Base-by-base conservation (phyloP, 2,113 vertebrate genomes). In the Ondatra zibethicus region DNA sequence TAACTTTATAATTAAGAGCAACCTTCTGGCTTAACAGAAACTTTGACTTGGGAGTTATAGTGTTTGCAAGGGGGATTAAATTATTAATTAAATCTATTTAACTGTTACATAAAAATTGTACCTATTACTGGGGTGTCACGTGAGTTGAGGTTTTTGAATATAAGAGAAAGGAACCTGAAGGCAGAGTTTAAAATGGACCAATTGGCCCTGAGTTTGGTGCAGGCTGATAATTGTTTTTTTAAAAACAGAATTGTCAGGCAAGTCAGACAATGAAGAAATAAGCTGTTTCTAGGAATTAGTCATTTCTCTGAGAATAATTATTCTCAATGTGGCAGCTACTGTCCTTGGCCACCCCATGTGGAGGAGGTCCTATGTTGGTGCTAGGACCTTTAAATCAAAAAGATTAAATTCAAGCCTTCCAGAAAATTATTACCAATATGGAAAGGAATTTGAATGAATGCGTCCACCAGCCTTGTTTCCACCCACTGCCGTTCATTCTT, bases 21-120 rank as follows among this genome's bases (percentile, higher is more conserved):
- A 70, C 19, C 45, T 95, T 95, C 29, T 55, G 82, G 5, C 39
- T 77, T 42, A 42, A 75, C 33, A 94, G 55, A 92, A 75, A 89
- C 27, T 29, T 27, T 50, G 55, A 9, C 78, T 70, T 87, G 7
- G 23, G 39, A 36, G 50, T 42, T n/a, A 78, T 8, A 61, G 47
- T 55, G 21, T 88, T 96, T 95, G 65, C 58, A 55, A 82, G 90
- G n/a, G 39, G 66, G 5, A 6, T 16, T 77, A 86, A 68, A 68
- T 77, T 36, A 58, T 58, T 25, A 33, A 65, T 73, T 84, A 63
- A 65, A 50, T 75, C 39, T 75, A 42, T 85, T 66, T 84, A 75
- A 23, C 31, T 47, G 86, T 36, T 27, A 47, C 25, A 16, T 42
- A 63, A 94, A 75, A 66, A 77, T 58, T 14, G 0, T 16, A 63